Evolutionary conservation across 2,797 vertebrate genomes (phyloP).

Genomic region (Eulemur albifrons): DNA sequence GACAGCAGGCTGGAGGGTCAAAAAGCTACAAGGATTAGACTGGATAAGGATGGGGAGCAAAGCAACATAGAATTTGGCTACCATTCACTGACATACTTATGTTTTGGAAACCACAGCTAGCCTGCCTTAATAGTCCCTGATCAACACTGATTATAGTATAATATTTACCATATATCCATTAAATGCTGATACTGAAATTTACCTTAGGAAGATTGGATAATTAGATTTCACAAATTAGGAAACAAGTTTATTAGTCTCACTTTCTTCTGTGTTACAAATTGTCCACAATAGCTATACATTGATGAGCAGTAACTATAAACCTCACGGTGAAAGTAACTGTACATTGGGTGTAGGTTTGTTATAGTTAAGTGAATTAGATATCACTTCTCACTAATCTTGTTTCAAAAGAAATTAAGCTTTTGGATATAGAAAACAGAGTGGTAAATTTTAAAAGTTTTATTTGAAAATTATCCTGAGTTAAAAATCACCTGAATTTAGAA

Average conservation of each 20-base stretch:
- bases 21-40: background rate
- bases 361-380: slow-evolving; percentile 63
- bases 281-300: slow-evolving; percentile 74
- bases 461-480: background rate
- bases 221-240: slow-evolving; percentile 57
- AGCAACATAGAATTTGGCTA: background rate
- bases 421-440: background rate
- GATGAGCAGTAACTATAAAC: slow-evolving; percentile 70
- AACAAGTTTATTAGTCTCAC: slow-evolving; percentile 64
- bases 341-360: slow-evolving; percentile 70
- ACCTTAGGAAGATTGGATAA: background rate
- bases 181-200: background rate
- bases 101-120: background rate
- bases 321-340: slow-evolving; percentile 18
- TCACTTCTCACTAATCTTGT: slow-evolving; percentile 69
- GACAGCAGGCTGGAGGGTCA: background rate
- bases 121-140: background rate
- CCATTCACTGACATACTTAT: background rate
- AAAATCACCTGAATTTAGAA: background rate
- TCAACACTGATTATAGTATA: background rate
- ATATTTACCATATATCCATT: background rate
- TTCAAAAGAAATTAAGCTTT: slow-evolving; percentile 64
- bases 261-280: slow-evolving; percentile 69
- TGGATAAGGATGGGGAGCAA: background rate
- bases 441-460: background rate